phyloP scores from a whole-genome alignment of 1,140 invertebrate species.

The Leptinotarsa defecta region DNA sequence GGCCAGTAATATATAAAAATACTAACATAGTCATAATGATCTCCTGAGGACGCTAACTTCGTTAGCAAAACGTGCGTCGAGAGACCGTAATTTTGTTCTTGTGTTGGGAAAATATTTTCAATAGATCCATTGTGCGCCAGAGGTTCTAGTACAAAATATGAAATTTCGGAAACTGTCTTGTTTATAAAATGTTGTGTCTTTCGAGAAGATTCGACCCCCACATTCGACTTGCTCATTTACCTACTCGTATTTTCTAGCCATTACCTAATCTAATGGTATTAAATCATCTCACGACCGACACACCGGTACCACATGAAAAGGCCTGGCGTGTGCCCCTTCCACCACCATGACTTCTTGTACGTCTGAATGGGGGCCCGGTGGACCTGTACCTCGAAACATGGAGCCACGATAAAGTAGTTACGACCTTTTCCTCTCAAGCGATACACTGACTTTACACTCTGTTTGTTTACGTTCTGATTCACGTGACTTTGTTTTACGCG shows the following conservation, averaged over 20 bases:
- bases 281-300: background rate
- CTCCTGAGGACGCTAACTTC: too few species aligned
- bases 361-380: conserved; percentile 24
- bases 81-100: too few species aligned
- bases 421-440: background rate
- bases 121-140: too few species aligned
- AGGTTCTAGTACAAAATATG: too few species aligned
- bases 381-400: conserved; percentile 24
- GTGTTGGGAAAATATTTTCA: too few species aligned
- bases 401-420: conserved; percentile 14
- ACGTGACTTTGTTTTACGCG: background rate
- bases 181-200: too few species aligned
- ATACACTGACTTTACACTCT: background rate
- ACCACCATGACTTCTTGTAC: conserved; percentile 25
- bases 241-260: background rate
- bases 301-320: conserved; percentile 24
- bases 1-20: too few species aligned
- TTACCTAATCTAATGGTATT: conserved; percentile 6
- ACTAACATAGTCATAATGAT: too few species aligned
- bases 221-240: background rate
- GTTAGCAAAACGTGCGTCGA: too few species aligned
- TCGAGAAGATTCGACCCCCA: too few species aligned
- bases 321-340: conserved; percentile 33
- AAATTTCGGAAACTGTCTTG: too few species aligned
- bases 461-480: conserved; percentile 39